These are phyloP conservation scores for Aporophyla lueneburgensis DNA, from an alignment of 2,888 invertebrate species.

Conservation along the genomic window DNA sequence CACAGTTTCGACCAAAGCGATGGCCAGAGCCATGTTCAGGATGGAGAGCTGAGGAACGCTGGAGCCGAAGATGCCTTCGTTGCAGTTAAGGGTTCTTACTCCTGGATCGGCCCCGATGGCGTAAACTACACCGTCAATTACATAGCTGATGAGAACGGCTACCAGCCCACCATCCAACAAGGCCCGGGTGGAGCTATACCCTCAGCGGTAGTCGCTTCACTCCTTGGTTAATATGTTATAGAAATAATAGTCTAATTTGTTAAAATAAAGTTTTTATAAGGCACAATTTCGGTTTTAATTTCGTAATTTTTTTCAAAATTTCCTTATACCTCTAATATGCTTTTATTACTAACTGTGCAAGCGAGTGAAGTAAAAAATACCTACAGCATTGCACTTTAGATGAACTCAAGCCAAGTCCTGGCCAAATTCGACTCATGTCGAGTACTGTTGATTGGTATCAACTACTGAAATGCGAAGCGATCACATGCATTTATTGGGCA, in stretches of 20 bases:
- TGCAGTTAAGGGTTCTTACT: constrained; percentile 87
- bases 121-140: constrained; percentile 87
- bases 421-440: no score
- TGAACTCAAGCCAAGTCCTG: background rate
- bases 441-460: background rate
- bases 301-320: background rate
- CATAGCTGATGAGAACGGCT: constrained; percentile 91
- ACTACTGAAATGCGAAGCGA: background rate
- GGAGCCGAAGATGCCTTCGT: constrained; percentile 89
- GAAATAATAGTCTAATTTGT: constrained; percentile 67
- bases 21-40: constrained; percentile 87
- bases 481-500: background rate
- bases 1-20: constrained; percentile 89
- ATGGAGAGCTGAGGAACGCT: constrained; percentile 87
- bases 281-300: constrained; percentile 26
- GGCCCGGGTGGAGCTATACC: constrained; percentile 78
- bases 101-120: constrained; percentile 88
- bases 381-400: background rate
- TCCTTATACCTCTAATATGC: background rate
- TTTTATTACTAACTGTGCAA: background rate
- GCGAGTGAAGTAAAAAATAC: background rate
- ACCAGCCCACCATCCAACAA: constrained; percentile 85
- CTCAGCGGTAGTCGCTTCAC: constrained; percentile 78
- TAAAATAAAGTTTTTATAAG: constrained; percentile 51
- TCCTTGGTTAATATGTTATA: constrained; percentile 75